These are phyloP conservation scores for Gallinago solitaria DNA, from an alignment of 2,797 vertebrate genomes.

Conservation along the genomic window DNA sequence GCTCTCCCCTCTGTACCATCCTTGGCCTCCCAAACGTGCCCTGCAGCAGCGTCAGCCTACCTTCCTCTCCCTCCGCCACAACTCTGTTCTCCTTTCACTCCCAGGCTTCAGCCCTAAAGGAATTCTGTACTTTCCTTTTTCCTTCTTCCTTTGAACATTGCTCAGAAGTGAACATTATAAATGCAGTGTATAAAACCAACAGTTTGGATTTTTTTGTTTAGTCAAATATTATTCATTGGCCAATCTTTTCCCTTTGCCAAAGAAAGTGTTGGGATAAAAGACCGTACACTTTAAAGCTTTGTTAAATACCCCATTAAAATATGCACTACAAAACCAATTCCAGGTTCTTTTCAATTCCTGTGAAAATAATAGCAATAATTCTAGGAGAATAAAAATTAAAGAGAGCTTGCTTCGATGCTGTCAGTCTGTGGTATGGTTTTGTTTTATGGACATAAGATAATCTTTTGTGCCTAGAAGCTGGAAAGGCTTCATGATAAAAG, in stretches of 20 bases:
- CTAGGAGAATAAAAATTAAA: not conserved
- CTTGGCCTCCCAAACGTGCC: not conserved
- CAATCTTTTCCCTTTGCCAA: not conserved
- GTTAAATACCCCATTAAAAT: not conserved
- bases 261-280: conserved; percentile 7
- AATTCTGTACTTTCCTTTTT: not conserved
- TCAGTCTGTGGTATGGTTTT: not conserved
- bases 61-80: not conserved
- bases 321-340: not conserved
- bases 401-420: not conserved
- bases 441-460: not conserved
- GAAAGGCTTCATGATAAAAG: conserved; percentile 40
- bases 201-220: not conserved
- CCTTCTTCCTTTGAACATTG: not conserved
- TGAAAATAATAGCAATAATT: conserved; percentile 6
- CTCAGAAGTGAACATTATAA: not conserved
- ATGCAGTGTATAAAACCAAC: not conserved
- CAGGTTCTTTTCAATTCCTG: not conserved
- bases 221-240: conserved; percentile 3
- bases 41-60: not conserved
- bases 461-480: conserved; percentile 36
- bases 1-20: not conserved
- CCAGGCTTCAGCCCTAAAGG: not conserved
- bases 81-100: not conserved
- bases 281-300: not conserved